phyloP scores from a whole-genome alignment of 2,888 invertebrate species.

The Taphrorychus bicolor region DNA sequence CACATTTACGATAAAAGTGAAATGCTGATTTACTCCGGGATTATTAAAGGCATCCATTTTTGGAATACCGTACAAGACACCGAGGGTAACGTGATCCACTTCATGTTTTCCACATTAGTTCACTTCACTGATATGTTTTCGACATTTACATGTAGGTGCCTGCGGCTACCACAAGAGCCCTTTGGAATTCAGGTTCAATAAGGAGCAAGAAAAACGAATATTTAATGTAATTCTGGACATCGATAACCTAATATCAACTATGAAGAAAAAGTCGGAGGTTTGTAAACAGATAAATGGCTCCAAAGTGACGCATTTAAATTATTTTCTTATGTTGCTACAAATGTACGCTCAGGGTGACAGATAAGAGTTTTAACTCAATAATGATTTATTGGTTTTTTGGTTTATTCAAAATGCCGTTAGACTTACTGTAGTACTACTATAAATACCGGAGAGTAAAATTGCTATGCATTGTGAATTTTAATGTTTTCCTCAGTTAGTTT shows the following conservation, averaged over 20 bases:
- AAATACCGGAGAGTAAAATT: too few species aligned
- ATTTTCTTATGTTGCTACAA: not conserved
- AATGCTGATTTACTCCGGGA: conserved; percentile 39
- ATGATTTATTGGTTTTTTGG: too few species aligned
- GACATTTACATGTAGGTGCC: conserved; percentile 44
- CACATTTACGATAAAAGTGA: conserved; percentile 39
- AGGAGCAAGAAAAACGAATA: conserved; percentile 44
- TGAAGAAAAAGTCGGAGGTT: conserved; percentile 15
- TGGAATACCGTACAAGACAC: conserved; percentile 45
- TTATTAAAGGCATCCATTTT: conserved; percentile 44
- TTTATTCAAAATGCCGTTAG: too few species aligned
- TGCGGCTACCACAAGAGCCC: conserved; percentile 46
- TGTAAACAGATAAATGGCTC: not conserved
- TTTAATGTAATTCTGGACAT: conserved; percentile 42
- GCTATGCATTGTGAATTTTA: too few species aligned
- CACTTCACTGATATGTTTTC: too few species aligned
- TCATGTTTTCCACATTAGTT: too few species aligned
- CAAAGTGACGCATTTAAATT: not conserved
- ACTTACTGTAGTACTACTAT: too few species aligned
- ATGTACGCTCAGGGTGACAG: not conserved
- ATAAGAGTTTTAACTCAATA: too few species aligned
- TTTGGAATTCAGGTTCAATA: conserved; percentile 41
- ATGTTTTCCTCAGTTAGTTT: too few species aligned
- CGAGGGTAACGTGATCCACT: conserved; percentile 39
- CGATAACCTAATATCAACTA: conserved; percentile 42